A percentile compares a stretch with the other conserved stretches of the same genome.
Conservation (phyloP, 1,140 invertebrate species). For the Drosophila micromelanica region DNA sequence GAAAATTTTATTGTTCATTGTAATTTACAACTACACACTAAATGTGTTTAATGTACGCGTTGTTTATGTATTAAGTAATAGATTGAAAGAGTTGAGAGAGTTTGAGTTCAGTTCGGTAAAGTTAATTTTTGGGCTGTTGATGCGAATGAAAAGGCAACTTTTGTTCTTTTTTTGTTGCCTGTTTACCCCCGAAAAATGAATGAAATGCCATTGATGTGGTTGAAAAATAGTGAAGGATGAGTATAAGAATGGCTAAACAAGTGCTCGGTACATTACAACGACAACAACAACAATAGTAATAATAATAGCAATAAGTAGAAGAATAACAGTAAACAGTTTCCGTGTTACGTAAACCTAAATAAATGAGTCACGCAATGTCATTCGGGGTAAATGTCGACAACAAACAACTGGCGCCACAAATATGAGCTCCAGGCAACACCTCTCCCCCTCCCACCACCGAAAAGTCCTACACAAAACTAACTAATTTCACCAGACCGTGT, state of each 20-base stretch:
- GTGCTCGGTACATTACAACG: constrained; percentile 12
- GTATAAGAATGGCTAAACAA: not conserved
- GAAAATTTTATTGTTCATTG: constrained; percentile 8
- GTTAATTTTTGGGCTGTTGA: constrained; percentile 12
- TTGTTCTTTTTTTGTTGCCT: not conserved
- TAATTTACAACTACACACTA: constrained; percentile 14
- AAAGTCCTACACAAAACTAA: constrained; percentile 4
- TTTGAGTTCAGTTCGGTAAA: not conserved
- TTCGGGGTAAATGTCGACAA: constrained; percentile 74
- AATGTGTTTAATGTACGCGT: constrained; percentile 5
- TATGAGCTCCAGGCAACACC: constrained; percentile 55
- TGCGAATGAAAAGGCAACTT: constrained; percentile 11
- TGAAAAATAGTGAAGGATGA: not conserved
- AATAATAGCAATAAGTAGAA: constrained; percentile 1
- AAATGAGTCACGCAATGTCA: constrained; percentile 82
- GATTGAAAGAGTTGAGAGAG: constrained; percentile 8
- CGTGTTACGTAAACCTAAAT: constrained; percentile 77
- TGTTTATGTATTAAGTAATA: not conserved
- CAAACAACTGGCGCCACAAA: constrained; percentile 79
- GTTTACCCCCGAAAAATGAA: not conserved
- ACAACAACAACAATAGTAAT: not conserved
- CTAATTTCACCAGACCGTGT: constrained; percentile 30
- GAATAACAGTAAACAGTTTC: constrained; percentile 31
- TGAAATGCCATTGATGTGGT: constrained; percentile 18
- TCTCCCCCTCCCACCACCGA: constrained; percentile 11